Evolutionary conservation across 2,113 vertebrate species (phyloP), one percentile per base, ranked within the genome.

Genomic region (Leucosticte australis): DNA sequence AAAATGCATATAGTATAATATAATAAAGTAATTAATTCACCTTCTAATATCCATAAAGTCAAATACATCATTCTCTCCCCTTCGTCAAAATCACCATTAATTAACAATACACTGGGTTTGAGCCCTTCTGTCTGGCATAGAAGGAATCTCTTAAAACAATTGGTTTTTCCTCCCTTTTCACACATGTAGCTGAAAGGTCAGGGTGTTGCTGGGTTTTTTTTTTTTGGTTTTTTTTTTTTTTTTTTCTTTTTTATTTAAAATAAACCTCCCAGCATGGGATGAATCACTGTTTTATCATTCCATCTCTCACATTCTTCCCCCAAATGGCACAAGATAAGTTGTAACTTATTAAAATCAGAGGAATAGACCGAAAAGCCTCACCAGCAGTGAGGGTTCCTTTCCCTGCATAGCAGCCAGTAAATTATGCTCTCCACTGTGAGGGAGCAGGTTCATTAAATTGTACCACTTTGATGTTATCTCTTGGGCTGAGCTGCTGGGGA

Each of bases 391-490:
- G 13, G 13, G 41, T 12, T 50, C 30, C 64, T 77, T 75, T 76
- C 35, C 35, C 75, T 62, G 37, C 37, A 16, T 41, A 65, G 90
- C 75, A 90, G 79, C 71, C 11, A 13, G 55, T 73, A 90, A 92
- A 94, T 95, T 53, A 59, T n/a, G 69, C 88, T 88, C 39, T 37
- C 26, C 56, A 3, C 77, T 59, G 80, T 41, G 83, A 88, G 0
- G 5, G 89, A 86, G 87, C 49, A 80, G 75, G 83, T 90, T 93
- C 90, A 90, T 95, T 85, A 95, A 93, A 92, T 53, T 49, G 71
- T 30, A 17, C 75, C 42, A 22, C 92, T 96, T 95, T 69, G 75
- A 96, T 92, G 88, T 90, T 96, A 93, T 95, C 95, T 90, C 59
- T 50, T 42, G 90, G 62, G 67, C 83, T 83, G 90, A 95, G 77